These are phyloP conservation scores for Oceanites oceanicus DNA, from an alignment of 2,113 vertebrate genomes.

Conservation along the genomic window DNA sequence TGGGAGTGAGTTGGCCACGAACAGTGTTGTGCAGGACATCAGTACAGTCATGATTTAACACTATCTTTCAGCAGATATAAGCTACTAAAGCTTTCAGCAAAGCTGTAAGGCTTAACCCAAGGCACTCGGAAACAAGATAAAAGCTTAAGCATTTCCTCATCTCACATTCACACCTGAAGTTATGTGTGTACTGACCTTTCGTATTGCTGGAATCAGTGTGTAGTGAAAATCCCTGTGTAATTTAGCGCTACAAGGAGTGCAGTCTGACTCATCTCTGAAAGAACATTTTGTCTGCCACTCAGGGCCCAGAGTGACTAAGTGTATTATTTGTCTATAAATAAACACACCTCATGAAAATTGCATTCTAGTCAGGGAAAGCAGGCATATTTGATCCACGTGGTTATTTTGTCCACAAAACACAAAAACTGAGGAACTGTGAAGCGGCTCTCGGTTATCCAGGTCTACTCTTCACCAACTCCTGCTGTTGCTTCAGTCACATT, in stretches of 20 bases:
- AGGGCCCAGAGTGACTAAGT: neutral
- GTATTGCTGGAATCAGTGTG: slow-evolving; percentile 13
- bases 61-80: slow-evolving; percentile 53
- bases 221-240: slow-evolving; percentile 57
- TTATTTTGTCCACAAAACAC: neutral
- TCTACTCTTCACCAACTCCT: neutral
- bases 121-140: slow-evolving; percentile 67
- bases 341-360: neutral
- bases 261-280: slow-evolving; percentile 30
- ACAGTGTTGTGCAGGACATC: slow-evolving; percentile 14
- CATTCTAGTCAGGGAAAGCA: neutral
- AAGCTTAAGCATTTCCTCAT: slow-evolving; percentile 61
- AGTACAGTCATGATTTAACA: slow-evolving; percentile 14
- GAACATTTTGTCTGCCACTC: slow-evolving; percentile 16
- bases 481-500: neutral
- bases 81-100: slow-evolving; percentile 57
- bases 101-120: slow-evolving; percentile 65
- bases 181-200: slow-evolving; percentile 66
- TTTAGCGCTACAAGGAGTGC: slow-evolving; percentile 45
- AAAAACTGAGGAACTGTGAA: neutral
- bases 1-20: neutral
- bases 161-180: slow-evolving; percentile 30
- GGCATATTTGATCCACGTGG: neutral
- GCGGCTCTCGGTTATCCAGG: neutral
- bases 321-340: slow-evolving; percentile 22